Evolutionary conservation across 2,888 invertebrate genomes (phyloP).

Genomic region (Eupithecia dodoneata): DNA sequence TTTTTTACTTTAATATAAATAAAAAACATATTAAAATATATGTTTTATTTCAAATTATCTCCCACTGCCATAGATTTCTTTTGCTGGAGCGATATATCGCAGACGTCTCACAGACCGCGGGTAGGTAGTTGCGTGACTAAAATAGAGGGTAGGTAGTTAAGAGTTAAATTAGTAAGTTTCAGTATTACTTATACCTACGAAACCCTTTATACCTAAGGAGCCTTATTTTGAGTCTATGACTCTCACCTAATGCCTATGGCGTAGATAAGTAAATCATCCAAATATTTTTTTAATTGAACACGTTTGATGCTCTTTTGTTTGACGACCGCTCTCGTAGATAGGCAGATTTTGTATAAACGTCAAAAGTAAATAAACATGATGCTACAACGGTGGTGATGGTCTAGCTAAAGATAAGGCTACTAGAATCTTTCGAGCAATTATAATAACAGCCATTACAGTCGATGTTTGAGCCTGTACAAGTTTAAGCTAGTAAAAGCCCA

Average conservation of each 20-base stretch:
- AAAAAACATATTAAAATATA: too few relatives aligned
- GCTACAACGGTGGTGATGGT: background rate
- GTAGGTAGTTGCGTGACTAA: too few relatives aligned
- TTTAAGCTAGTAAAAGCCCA: background rate
- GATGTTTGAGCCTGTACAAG: background rate
- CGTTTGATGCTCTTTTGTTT: background rate
- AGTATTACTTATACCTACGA: background rate
- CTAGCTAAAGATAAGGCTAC: background rate
- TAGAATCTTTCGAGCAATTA: background rate
- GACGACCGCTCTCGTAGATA: background rate
- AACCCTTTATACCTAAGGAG: background rate
- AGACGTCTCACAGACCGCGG: too few relatives aligned
- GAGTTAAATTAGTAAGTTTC: too few relatives aligned
- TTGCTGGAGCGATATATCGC: too few relatives aligned
- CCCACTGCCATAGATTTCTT: too few relatives aligned
- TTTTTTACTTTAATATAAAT: too few relatives aligned
- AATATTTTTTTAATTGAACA: background rate
- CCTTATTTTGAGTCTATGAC: background rate
- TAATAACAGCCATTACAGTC: background rate
- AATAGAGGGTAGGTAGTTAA: too few relatives aligned
- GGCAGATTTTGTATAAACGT: background rate
- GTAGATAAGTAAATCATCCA: background rate
- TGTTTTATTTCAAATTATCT: too few relatives aligned
- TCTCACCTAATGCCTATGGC: background rate
- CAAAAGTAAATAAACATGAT: background rate